Evolutionary conservation across 2,797 vertebrate species (phyloP), one percentile per base, ranked within the genome.

Genomic region (Rhodeus uyekii): DNA sequence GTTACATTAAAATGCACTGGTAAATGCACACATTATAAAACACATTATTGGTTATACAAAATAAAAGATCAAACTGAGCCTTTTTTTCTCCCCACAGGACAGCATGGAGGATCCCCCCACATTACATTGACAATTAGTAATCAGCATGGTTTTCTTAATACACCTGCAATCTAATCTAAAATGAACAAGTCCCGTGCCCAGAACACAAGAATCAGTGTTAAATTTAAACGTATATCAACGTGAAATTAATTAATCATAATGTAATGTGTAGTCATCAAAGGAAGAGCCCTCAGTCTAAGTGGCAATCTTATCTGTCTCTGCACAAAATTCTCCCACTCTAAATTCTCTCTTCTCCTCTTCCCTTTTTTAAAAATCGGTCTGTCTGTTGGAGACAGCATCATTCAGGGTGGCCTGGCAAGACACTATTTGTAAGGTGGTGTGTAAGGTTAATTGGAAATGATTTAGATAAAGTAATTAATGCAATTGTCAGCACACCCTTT

Each of bases 381-480:
- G 76, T 83, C 36, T 84, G 61, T 84, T 48, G 60, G 46, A 81
- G 81, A 86, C 83, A 65, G 27, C 74, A 27, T 69, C 38, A 39
- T 80, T 87, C 72, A 53, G 48, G 74, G 46, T 81, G 48, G 72
- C 68, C 65, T 75, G 81, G 69, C 50, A 86, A 82, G 76, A 71
- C 83, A 88, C 89, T 92, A 90, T 91, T 91, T 91, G 91, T 87
- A 88, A 90, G 88, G 90, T 91, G 89, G 85, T 86, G 63, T 89
- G 89, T 91, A 88, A 93, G 93, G 92, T 94, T 93, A 94, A 94
- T 93, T 93, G 89, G 89, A 87, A 92, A 90, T 85, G 79, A 89
- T 90, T 88, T 90, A 92, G 92, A 92, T 91, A 91, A 93, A 92
- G 91, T 93, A 92, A 94, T 94, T 92, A 93, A 93, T 92, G 91